Conservation (phyloP, 2,888 invertebrate species). For the Pachymerium ferrugineum region DNA sequence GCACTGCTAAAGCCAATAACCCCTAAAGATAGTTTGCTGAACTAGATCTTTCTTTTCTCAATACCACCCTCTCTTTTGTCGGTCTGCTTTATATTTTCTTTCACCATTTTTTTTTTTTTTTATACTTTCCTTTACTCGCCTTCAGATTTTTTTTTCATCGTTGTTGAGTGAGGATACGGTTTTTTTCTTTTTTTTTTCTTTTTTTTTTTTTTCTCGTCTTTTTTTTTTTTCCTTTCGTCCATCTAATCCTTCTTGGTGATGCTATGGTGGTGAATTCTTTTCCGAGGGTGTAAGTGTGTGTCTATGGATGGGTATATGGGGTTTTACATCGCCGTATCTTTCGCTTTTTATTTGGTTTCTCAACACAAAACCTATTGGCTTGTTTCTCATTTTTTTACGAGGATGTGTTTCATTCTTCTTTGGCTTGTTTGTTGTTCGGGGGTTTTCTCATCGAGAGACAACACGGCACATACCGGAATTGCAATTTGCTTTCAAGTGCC, state of each 20-base stretch:
- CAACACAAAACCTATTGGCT: constrained; percentile 27
- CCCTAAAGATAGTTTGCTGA: constrained; percentile 22
- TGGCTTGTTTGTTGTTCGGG: too few species aligned
- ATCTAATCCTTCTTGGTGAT: constrained; percentile 10
- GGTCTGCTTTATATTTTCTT: neutral
- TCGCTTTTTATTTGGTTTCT: constrained; percentile 28
- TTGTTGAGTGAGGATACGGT: neutral
- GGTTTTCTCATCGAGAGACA: constrained; percentile 9
- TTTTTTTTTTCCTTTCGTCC: neutral
- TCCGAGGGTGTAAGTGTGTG: constrained; percentile 18
- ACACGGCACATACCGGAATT: constrained; percentile 13
- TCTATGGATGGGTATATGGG: constrained; percentile 23
- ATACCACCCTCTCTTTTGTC: constrained; percentile 8
- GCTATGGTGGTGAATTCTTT: constrained; percentile 3
- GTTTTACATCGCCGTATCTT: constrained; percentile 1
- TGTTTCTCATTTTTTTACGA: constrained; percentile 27
- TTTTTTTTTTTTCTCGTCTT: neutral
- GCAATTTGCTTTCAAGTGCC: constrained; percentile 27
- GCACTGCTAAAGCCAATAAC: constrained; percentile 11
- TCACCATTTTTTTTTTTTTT: neutral
- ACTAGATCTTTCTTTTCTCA: constrained; percentile 1
- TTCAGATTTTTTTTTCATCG: neutral
- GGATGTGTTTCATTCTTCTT: constrained; percentile 27
- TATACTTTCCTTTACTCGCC: neutral
- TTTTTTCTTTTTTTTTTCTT: neutral